Percentiles rank a stretch among this genome's conserved stretches.
Evolutionary conservation across 2,113 vertebrate genomes (phyloP).

Genomic region (Rhegmatorhina hoffmannsi): DNA sequence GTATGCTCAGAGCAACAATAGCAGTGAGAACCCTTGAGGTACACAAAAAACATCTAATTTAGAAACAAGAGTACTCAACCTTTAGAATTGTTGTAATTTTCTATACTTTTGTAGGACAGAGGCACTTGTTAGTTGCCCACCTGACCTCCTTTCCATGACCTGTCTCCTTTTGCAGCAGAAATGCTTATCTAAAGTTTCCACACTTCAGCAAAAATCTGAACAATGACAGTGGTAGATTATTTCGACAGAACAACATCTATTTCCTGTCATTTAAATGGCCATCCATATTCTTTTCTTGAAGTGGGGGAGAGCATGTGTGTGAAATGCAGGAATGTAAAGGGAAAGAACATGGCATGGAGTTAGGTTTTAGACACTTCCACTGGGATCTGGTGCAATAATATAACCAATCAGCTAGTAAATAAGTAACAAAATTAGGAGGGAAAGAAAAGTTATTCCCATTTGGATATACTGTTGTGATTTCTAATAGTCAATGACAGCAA

Average conservation of each 20-base stretch:
- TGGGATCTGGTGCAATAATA: not conserved
- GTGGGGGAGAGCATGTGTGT: fast-evolving
- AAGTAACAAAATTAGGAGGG: not conserved
- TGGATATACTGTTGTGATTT: not conserved
- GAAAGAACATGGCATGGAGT: not conserved
- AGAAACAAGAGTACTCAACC: not conserved
- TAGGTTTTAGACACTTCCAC: not conserved
- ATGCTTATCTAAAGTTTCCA: not conserved
- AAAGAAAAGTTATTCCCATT: not conserved
- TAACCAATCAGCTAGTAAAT: not conserved
- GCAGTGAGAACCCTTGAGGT: not conserved
- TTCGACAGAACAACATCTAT: not conserved
- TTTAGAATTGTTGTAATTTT: not conserved
- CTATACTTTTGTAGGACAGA: not conserved
- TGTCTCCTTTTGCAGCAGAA: not conserved
- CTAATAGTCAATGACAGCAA: not conserved
- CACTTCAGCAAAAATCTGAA: not conserved
- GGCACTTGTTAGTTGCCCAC: not conserved
- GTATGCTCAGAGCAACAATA: not conserved
- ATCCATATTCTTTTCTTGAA: not conserved
- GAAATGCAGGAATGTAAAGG: not conserved
- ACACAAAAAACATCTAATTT: not conserved
- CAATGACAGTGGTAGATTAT: not conserved
- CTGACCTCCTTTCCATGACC: not conserved
- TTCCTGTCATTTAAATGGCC: not conserved